These are phyloP conservation scores for Cheilosia vernalis DNA, from an alignment of 2,888 invertebrate genomes.

Conservation along the genomic window DNA sequence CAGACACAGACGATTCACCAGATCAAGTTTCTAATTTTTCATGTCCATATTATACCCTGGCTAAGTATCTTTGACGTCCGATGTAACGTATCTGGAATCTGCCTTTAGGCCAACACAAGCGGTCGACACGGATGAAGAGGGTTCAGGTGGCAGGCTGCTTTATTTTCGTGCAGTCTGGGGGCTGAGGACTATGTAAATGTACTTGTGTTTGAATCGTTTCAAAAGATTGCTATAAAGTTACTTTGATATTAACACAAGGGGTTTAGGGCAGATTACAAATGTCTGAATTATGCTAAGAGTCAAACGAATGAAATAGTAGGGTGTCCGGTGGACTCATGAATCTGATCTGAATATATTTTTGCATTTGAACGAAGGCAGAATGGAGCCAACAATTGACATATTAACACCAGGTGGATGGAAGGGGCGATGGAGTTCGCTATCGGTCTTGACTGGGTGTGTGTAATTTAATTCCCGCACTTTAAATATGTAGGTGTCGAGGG, in stretches of 20 bases:
- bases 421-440: no score
- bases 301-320: constrained; percentile 28
- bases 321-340: neutral
- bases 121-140: no score
- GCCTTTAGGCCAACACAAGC: constrained; percentile 1
- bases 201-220: constrained; percentile 51
- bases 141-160: no score
- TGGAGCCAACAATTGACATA: no score
- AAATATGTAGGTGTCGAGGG: no score
- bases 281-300: constrained; percentile 72
- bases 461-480: no score
- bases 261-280: constrained; percentile 66
- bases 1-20: neutral
- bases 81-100: constrained; percentile 36
- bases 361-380: no score
- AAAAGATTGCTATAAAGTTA: constrained; percentile 63
- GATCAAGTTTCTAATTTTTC: constrained; percentile 60
- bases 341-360: no score
- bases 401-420: no score
- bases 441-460: no score
- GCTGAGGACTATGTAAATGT: constrained; percentile 60
- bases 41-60: constrained; percentile 42
- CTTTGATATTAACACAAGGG: constrained; percentile 65
- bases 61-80: constrained; percentile 39
- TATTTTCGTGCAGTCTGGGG: constrained; percentile 25